Evolutionary conservation across 2,888 invertebrate genomes (phyloP), one percentile per base, ranked within the genome.

Genomic region (Spilosoma lubricipeda): DNA sequence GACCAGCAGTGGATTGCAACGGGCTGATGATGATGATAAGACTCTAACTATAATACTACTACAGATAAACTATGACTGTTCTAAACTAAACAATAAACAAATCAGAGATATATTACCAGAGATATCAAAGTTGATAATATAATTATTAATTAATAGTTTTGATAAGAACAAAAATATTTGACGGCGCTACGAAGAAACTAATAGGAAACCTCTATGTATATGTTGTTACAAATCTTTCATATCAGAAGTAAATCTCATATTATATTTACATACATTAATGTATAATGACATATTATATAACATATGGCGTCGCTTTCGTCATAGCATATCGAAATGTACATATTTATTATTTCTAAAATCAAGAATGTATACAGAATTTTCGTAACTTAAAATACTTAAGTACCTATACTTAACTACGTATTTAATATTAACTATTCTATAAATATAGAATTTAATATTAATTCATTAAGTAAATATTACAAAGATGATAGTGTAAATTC

Each of bases 161-260:
- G 20, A 52, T 9, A 52, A 48, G 5, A 7, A 52, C 0, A n/a
- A 56, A 56, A 56, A 56, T 8, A 56, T n/a, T 52, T 56, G 23
- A 56, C 52, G 9, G 8, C 9, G n/a, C n/a, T n/a, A 56, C 9
- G 52, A n/a, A 9, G 11, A 52, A 52, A 52, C 7, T 0, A 20
- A 20, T 23, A 23, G 23, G 52, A 23, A 8, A 52, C 52, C 23
- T 4, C 23, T n/a, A 9, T 33, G 33, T 52, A 33, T 27, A 33
- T 52, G 52, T 68, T n/a, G 33, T 15, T 11, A 48, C 23, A 48
- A 39, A 23, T 30, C n/a, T 36, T 68, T 68, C 52, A n/a, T 52
- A 68, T 52, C 68, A 33, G 20, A 23, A 33, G 48, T 68, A 68
- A 68, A 48, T 52, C 68, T 23, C 15, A 52, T 52, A 45, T 8